Evolutionary conservation across 2,797 vertebrate genomes (phyloP).

Genomic region (Pelobates cultripes): DNA sequence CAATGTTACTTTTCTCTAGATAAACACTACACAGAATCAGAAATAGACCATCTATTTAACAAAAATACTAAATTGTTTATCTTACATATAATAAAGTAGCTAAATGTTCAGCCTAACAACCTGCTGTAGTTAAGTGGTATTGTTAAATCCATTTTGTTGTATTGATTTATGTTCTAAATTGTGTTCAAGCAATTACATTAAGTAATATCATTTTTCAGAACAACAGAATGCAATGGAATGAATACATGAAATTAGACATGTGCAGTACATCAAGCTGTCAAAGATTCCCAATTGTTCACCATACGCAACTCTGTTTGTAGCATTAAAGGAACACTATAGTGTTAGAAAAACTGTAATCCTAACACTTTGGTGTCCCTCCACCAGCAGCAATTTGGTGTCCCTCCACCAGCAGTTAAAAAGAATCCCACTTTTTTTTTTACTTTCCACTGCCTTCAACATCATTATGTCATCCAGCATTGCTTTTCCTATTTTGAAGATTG

Average conservation of each 20-base stretch:
- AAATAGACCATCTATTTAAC: neutral
- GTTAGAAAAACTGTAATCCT: too few species aligned
- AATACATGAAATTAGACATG: slow-evolving; percentile 37
- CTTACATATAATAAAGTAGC: slow-evolving; percentile 15
- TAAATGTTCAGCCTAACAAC: neutral
- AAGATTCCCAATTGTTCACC: neutral
- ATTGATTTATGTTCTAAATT: slow-evolving; percentile 44
- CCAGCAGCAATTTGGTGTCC: too few species aligned
- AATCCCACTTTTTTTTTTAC: too few species aligned
- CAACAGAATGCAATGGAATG: slow-evolving; percentile 30
- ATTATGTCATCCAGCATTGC: too few species aligned
- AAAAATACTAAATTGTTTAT: slow-evolving; percentile 20
- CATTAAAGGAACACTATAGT: neutral
- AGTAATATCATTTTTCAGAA: slow-evolving; percentile 23
- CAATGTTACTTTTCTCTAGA: too few species aligned
- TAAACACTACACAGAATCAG: neutral
- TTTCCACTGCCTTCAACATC: too few species aligned
- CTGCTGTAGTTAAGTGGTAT: slow-evolving; percentile 14
- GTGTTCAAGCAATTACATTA: slow-evolving; percentile 48
- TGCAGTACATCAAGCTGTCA: slow-evolving; percentile 33
- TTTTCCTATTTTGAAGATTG: too few species aligned
- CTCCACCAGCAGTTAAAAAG: too few species aligned
- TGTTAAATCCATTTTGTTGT: slow-evolving; percentile 7
- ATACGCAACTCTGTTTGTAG: slow-evolving; percentile 19
- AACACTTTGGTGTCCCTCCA: too few species aligned